A percentile compares a stretch with the other conserved stretches of the same genome.
These are phyloP conservation scores for Platorchestia sp. DNA, from an alignment of 1,140 invertebrate species.

Conservation along the genomic window DNA sequence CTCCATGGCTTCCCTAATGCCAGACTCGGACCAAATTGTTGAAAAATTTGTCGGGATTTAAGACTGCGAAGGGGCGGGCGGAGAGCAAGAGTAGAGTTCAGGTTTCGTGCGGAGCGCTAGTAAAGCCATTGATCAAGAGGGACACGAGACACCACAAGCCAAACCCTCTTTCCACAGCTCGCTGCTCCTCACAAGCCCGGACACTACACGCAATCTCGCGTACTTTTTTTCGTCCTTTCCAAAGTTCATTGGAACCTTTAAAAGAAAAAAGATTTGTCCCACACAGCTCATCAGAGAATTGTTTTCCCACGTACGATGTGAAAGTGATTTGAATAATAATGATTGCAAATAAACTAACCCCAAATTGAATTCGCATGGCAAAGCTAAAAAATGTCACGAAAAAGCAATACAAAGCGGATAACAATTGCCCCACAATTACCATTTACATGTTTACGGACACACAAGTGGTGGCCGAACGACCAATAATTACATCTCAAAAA, in stretches of 20 bases:
- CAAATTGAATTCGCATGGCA: background rate
- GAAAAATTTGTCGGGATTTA: background rate
- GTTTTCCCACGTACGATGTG: background rate
- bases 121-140: background rate
- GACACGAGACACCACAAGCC: background rate
- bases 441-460: background rate
- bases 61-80: background rate
- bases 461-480: background rate
- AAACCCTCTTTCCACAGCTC: background rate
- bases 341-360: background rate
- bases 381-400: background rate
- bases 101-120: background rate
- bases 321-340: background rate
- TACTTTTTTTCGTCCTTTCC: background rate
- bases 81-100: background rate
- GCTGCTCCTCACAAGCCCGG: background rate
- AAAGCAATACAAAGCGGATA: background rate
- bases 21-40: background rate
- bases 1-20: background rate
- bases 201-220: background rate
- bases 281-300: background rate
- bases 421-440: background rate
- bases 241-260: background rate
- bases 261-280: background rate
- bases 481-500: background rate